Evolutionary conservation across 2,113 vertebrate genomes (phyloP).

Genomic region (Brienomyrus longianalis): DNA sequence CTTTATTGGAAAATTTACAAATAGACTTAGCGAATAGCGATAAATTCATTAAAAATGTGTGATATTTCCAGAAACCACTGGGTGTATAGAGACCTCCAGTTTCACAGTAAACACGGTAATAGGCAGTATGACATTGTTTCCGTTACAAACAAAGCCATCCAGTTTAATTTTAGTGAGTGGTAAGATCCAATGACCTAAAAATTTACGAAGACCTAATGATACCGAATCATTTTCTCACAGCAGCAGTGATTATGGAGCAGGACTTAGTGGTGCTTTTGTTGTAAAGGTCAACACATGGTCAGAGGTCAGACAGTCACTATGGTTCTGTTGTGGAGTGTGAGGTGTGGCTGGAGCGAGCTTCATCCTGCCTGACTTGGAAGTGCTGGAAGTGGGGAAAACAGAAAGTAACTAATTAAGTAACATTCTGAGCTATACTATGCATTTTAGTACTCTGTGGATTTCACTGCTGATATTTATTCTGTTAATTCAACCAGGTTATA

Average conservation of each 20-base stretch:
- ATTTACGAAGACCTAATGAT: not conserved
- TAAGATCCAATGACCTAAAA: not conserved
- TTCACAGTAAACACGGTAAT: not conserved
- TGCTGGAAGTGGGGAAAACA: not conserved
- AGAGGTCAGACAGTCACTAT: not conserved
- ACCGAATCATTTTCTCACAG: not conserved
- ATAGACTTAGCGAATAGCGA: not conserved
- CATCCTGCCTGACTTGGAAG: not conserved
- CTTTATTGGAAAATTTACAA: slow-evolving; percentile 2
- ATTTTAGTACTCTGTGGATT: not conserved
- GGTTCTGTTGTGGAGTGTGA: not conserved
- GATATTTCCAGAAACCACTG: not conserved
- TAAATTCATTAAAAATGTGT: not conserved
- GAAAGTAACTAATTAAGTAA: not conserved
- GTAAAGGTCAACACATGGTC: not conserved
- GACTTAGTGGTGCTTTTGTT: not conserved
- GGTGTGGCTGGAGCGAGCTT: not conserved
- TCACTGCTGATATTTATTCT: not conserved
- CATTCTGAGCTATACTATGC: not conserved
- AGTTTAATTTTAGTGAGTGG: not conserved
- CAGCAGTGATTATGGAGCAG: not conserved
- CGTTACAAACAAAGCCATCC: not conserved
- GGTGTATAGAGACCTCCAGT: not conserved
- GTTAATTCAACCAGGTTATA: not conserved
- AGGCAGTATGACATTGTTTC: not conserved